These are phyloP conservation scores for Clepsis dumicolana DNA, from an alignment of 2,888 invertebrate species.

Conservation along the genomic window DNA sequence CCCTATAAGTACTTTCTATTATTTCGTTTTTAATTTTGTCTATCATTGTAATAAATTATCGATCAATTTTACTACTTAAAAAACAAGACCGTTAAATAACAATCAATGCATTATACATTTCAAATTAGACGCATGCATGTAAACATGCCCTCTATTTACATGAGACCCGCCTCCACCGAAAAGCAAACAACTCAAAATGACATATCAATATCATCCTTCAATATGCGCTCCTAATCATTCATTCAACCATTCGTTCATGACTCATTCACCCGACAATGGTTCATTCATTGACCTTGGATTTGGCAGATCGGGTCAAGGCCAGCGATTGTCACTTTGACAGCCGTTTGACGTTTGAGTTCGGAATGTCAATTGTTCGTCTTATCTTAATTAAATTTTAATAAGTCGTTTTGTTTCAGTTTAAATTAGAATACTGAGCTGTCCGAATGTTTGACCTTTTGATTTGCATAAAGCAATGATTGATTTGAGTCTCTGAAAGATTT, in stretches of 20 bases:
- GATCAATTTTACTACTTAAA: neutral
- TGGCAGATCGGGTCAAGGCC: slow-evolving; percentile 65
- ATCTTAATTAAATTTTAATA: slow-evolving; percentile 41
- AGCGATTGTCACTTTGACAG: slow-evolving; percentile 71
- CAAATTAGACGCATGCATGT: neutral
- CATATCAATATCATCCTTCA: slow-evolving; percentile 51
- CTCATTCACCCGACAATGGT: slow-evolving; percentile 37
- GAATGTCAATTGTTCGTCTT: slow-evolving; percentile 44
- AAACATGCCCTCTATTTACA: neutral
- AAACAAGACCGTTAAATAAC: neutral
- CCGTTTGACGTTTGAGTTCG: slow-evolving; percentile 49
- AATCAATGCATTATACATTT: neutral
- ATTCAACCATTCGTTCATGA: slow-evolving; percentile 48
- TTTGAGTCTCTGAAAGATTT: neutral
- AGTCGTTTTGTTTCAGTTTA: slow-evolving; percentile 19
- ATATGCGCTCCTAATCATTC: slow-evolving; percentile 49
- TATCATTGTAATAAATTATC: neutral
- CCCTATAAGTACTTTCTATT: too few relatives aligned
- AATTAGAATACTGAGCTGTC: neutral
- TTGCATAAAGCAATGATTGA: neutral
- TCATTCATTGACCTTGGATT: slow-evolving; percentile 47
- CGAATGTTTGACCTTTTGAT: neutral
- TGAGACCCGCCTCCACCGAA: slow-evolving; percentile 20
- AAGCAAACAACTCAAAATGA: slow-evolving; percentile 45
- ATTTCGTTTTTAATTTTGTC: too few relatives aligned